Evolutionary conservation across 2,113 vertebrate genomes (phyloP), one percentile per base, ranked within the genome.

Genomic region (Leptocoma aspasia): DNA sequence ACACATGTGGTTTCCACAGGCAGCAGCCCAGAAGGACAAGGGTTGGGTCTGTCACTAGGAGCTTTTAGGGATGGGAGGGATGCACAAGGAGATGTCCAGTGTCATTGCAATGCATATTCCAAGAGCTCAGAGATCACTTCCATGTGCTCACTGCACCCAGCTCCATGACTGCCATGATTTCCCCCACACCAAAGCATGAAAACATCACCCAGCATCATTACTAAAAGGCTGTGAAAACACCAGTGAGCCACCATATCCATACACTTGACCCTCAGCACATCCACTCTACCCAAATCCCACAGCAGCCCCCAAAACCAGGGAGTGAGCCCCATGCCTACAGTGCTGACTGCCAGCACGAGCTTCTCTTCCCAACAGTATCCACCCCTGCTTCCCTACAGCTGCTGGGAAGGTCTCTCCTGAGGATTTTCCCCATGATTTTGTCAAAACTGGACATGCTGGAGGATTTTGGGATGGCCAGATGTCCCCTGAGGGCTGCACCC

Each of bases 71-170:
- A 2, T 8, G 54, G 69, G 63, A 23, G 9, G 33, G 59, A 61
- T 9, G 68, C 6, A 7, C 17, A 7, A 3, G 72, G 31, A 72
- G 18, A 13, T 15, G 10, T 3, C 28, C 30, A 13, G 4, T 19
- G 47, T 2, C n/a, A 3, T 1, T 3, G n/a, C n/a, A 49, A 3
- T 1, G 0, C 1, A 0, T 5, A 4, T 27, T 45, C 44, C 87
- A 42, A 33, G 72, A 71, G 53, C 42, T 49, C 18, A 27, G 35
- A 22, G 0, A 19, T 2, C 1, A 24, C 11, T 44, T 15, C 86
- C 60, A 28, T 0, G 9, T 3, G 2, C 71, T 37, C 17, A 18
- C 19, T 18, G 15, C 26, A 26, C 3, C 11, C 1, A 3, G 22
- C 53, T 33, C 64, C 19, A 0, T 1, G 8, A 2, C 45, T 22